Evolutionary conservation across 2,797 vertebrate species (phyloP).

Genomic region (Anableps anableps): DNA sequence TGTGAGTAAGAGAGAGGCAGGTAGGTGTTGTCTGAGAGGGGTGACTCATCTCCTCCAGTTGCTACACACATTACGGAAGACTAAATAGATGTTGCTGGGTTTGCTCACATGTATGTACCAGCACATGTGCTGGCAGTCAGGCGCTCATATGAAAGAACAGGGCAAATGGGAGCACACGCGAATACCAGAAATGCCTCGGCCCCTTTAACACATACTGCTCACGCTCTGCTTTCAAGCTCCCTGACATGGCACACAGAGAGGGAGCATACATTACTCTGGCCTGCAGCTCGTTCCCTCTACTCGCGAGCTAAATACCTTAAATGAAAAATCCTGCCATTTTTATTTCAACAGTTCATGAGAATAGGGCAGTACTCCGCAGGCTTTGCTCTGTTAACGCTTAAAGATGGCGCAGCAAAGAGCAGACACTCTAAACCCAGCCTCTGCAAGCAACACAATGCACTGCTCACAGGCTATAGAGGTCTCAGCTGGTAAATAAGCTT

Average conservation of each 20-base stretch:
- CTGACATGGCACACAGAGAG: slow-evolving; percentile 36
- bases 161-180: slow-evolving; percentile 8
- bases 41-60: slow-evolving; percentile 72
- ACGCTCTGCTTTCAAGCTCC: slow-evolving; percentile 14
- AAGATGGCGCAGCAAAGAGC: background rate
- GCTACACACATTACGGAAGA: slow-evolving; percentile 40
- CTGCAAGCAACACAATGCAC: slow-evolving; percentile 28
- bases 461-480: slow-evolving; percentile 36
- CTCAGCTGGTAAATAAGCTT: slow-evolving; percentile 51
- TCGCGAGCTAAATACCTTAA: slow-evolving; percentile 28
- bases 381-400: slow-evolving; percentile 46
- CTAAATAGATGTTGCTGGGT: slow-evolving; percentile 45
- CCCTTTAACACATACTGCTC: slow-evolving; percentile 33
- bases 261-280: slow-evolving; percentile 36
- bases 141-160: slow-evolving; percentile 12
- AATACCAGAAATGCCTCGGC: slow-evolving; percentile 16
- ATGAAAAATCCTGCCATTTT: slow-evolving; percentile 39
- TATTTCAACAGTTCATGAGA: slow-evolving; percentile 29
- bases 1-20: slow-evolving; percentile 24
- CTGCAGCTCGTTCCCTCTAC: slow-evolving; percentile 16
- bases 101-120: slow-evolving; percentile 13
- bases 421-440: slow-evolving; percentile 13
- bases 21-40: slow-evolving; percentile 65
- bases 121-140: slow-evolving; percentile 1
- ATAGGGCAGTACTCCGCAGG: slow-evolving; percentile 11